phyloP scores from a whole-genome alignment of 2,888 invertebrate species.

The Margaritifera margaritifera region DNA sequence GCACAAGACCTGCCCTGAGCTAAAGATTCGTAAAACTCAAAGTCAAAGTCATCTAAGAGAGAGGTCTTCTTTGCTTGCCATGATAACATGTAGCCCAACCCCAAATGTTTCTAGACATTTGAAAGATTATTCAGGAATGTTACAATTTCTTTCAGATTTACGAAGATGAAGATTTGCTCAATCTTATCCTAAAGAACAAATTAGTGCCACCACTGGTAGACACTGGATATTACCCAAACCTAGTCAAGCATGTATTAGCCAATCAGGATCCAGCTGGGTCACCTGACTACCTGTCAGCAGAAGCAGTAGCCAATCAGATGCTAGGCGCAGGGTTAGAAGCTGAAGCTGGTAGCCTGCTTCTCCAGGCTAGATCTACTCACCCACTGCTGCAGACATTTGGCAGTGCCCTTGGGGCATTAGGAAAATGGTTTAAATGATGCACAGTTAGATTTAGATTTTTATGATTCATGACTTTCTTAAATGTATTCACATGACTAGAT shows the following conservation, averaged over 20 bases:
- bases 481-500: no score
- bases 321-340: constrained; percentile 53
- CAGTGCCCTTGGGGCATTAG: constrained; percentile 53
- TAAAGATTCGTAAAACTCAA: no score
- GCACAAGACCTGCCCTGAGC: no score
- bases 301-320: constrained; percentile 56
- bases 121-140: no score
- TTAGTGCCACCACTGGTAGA: constrained; percentile 52
- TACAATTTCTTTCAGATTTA: constrained; percentile 28
- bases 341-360: constrained; percentile 63
- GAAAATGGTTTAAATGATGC: constrained; percentile 54
- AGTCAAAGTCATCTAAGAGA: no score
- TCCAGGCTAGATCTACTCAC: constrained; percentile 59
- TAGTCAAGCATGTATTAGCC: constrained; percentile 51
- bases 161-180: constrained; percentile 52
- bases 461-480: no score
- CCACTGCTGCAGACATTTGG: constrained; percentile 62
- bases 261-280: constrained; percentile 39
- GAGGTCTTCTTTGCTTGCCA: no score
- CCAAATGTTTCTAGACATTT: no score
- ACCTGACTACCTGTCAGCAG: constrained; percentile 41
- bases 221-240: constrained; percentile 45
- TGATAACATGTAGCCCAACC: no score
- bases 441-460: no score
- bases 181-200: constrained; percentile 52